These are phyloP conservation scores for Fregetta grallaria DNA, from an alignment of 2,113 vertebrate genomes.

Conservation along the genomic window DNA sequence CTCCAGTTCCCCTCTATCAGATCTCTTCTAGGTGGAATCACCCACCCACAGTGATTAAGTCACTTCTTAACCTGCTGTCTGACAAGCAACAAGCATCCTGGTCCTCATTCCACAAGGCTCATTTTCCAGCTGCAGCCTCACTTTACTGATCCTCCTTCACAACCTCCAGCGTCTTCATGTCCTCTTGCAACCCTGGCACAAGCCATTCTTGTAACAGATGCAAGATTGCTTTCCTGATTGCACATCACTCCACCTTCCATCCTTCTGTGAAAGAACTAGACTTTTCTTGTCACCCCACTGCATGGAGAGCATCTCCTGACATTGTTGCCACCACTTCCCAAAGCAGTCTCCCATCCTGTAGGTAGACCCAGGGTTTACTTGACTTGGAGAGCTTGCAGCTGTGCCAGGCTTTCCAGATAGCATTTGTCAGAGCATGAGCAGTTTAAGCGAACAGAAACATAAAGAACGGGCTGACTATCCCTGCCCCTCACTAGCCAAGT, in stretches of 20 bases:
- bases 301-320: not conserved
- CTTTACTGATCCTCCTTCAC: not conserved
- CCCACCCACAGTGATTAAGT: accelerated
- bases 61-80: not conserved
- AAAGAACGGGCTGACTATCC: not conserved
- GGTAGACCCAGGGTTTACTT: not conserved
- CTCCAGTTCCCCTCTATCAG: not conserved
- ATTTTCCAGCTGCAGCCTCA: not conserved
- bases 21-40: not conserved
- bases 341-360: not conserved
- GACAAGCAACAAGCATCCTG: not conserved
- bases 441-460: not conserved
- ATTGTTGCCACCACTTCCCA: not conserved
- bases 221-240: not conserved
- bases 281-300: not conserved
- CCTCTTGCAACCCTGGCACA: not conserved
- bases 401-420: not conserved
- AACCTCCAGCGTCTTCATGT: not conserved
- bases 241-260: not conserved
- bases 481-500: not conserved
- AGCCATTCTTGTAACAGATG: not conserved
- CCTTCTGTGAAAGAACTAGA: not conserved
- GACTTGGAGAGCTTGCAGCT: not conserved
- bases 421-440: not conserved
- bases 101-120: not conserved